Evolutionary conservation across 2,113 vertebrate genomes (phyloP).

Genomic region (Daphoenositta chrysoptera): DNA sequence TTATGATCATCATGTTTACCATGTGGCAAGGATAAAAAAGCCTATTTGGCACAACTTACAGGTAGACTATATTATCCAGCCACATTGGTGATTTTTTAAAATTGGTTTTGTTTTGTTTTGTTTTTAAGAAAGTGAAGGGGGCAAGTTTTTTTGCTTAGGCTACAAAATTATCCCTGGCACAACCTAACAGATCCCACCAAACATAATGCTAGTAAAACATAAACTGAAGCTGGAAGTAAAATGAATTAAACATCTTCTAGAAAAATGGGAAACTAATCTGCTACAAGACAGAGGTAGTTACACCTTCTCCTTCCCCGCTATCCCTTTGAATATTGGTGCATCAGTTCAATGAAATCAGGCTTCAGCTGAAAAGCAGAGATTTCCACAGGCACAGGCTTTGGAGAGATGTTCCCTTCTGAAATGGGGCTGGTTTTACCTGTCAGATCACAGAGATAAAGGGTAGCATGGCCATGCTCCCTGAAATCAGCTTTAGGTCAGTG

Average conservation of each 20-base stretch:
- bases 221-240: not conserved
- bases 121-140: accelerated
- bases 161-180: not conserved
- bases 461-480: not conserved
- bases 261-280: not conserved
- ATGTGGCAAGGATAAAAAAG: not conserved
- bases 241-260: not conserved
- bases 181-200: not conserved
- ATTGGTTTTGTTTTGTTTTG: not conserved
- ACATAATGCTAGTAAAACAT: not conserved
- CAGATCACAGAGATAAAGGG: not conserved
- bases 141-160: not conserved
- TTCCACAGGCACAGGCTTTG: not conserved
- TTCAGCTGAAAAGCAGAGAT: not conserved
- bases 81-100: not conserved
- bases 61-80: not conserved
- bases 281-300: not conserved
- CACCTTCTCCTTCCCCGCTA: not conserved
- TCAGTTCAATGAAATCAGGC: not conserved
- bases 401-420: not conserved
- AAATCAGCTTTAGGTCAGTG: not conserved
- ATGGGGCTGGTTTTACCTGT: not conserved
- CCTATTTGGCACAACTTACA: not conserved
- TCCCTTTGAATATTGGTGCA: not conserved
- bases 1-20: not conserved